Evolutionary conservation across 1,140 invertebrate species (phyloP), one percentile per base, ranked within the genome.

Genomic region (Neelides sp.): DNA sequence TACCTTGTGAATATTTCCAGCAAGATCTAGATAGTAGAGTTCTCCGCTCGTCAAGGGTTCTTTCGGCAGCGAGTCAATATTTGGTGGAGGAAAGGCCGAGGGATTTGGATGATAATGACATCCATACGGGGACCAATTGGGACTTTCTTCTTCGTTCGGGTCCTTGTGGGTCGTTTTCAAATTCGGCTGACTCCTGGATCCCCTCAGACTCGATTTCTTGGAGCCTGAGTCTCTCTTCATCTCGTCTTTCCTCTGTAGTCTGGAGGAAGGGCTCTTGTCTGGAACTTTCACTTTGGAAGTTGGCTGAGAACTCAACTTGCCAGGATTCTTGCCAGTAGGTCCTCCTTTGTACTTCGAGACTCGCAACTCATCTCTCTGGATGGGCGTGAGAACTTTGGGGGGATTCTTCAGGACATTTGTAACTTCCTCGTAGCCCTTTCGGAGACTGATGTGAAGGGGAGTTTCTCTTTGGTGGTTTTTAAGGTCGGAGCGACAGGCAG

Each of bases 1-100:
- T 62, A 76, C 76, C 69, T 95, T 94, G 58, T 86, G 80, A 46
- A 97, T 92, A 64, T 95, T 93, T 2, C 92, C 91, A n/a, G 88
- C 89, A 46, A 97, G 71, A 67, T 96, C 91, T 45, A 93, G 72
- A 67, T 84, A 97, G 67, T 95, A 95, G 64, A 95, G 89, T 66
- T 93, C 87, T 15, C 91, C 91, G 57, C 81, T 79, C 56, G 78
- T 78, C 1, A 94, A 69, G 0, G 87, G 85, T 66, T 90, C 86
- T 60, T 80, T 74, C 32, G 88, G 87, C 50, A 92, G 67, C 8
- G 84, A 83, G 65, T 88, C 82, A 48, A 90, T 65, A 58, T 83
- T 82, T 37, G 87, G 83, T 56, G 83, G 77, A 37, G 89, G 83
- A 70, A 93, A 82, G 48, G 82, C 80, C 65, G 78, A 78, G 1